phyloP scores from a whole-genome alignment of 2,888 invertebrate species.

The Rugalucina vietnamica region DNA sequence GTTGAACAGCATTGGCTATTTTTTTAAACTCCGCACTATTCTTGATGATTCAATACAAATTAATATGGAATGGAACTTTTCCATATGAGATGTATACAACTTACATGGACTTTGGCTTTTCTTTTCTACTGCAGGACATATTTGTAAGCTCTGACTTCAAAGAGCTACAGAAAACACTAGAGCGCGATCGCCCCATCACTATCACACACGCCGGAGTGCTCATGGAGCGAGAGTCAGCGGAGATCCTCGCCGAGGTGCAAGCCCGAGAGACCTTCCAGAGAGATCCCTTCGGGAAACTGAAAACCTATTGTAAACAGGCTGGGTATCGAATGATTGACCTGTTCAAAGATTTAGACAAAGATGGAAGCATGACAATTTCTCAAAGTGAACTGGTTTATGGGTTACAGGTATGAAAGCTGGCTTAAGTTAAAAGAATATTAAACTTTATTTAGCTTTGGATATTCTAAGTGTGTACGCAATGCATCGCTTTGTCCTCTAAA shows the following conservation, averaged over 20 bases:
- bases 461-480: too few species aligned
- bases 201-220: conserved; percentile 76
- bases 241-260: conserved; percentile 20
- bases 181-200: conserved; percentile 63
- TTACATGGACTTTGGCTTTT: too few species aligned
- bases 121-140: conserved; percentile 72
- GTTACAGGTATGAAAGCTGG: conserved; percentile 68
- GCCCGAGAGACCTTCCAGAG: conserved; percentile 66
- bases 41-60: too few species aligned
- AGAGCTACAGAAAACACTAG: conserved; percentile 68
- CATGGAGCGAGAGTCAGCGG: conserved; percentile 20
- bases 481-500: too few species aligned
- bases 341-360: conserved; percentile 80
- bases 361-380: conserved; percentile 73
- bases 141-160: conserved; percentile 76
- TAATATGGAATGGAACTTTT: too few species aligned
- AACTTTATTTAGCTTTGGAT: too few species aligned
- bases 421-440: background rate
- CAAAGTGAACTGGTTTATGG: conserved; percentile 76
- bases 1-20: too few species aligned
- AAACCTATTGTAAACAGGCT: conserved; percentile 65
- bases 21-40: too few species aligned
- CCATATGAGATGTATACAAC: too few species aligned
- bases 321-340: conserved; percentile 80
- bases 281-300: conserved; percentile 79